Percentiles rank a stretch among this genome's conserved stretches.
These are phyloP conservation scores for Dinomys branickii DNA, from an alignment of 2,113 vertebrate species.

Conservation along the genomic window DNA sequence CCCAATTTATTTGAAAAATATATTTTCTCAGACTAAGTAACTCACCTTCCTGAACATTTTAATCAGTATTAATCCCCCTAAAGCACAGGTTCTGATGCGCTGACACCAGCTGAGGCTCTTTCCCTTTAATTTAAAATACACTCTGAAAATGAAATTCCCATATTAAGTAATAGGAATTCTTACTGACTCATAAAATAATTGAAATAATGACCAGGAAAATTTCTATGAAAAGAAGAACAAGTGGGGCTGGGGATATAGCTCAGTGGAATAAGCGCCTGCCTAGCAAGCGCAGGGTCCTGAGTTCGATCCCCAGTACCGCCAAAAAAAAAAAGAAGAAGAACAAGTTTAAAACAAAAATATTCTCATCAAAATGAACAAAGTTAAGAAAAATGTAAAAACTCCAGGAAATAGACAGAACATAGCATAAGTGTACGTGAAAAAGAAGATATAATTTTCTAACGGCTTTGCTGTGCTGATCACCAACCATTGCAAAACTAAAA, in stretches of 20 bases:
- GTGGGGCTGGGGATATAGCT: too few species aligned
- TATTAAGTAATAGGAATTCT: neutral
- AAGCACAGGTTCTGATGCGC: neutral
- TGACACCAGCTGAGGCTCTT: neutral
- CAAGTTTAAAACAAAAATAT: neutral
- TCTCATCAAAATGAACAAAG: conserved; percentile 8
- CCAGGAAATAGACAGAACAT: neutral
- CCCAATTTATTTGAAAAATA: neutral
- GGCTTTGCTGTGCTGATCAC: neutral
- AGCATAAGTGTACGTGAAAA: neutral
- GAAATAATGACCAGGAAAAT: neutral
- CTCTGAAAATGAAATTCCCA: neutral
- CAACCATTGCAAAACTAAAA: neutral
- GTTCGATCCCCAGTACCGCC: too few species aligned
- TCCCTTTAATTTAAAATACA: neutral
- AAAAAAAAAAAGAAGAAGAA: neutral
- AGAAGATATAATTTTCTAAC: neutral
- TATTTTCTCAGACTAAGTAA: neutral
- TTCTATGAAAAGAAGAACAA: neutral
- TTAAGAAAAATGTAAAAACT: neutral
- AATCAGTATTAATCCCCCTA: neutral
- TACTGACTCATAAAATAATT: neutral
- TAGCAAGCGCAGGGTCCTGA: too few species aligned
- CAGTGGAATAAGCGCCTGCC: too few species aligned
- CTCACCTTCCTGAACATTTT: neutral